Base-by-base conservation (phyloP, 1,140 invertebrate genomes). In the Alviniconcha marisindica region DNA sequence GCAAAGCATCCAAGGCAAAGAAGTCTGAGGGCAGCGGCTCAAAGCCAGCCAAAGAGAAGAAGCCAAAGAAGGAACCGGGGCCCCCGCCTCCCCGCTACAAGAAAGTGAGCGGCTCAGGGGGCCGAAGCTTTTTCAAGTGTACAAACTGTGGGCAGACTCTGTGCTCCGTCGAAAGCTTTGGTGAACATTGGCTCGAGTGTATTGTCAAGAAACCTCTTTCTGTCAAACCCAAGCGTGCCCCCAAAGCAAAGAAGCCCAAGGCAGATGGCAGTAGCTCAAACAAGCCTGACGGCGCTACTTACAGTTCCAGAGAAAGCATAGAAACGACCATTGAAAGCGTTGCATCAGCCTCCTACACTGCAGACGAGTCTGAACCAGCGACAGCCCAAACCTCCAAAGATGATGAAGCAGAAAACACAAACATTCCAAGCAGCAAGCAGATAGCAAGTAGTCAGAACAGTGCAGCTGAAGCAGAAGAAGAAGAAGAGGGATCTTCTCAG, bases 41-140 rank as follows among this genome's bases (percentile, higher is more conserved):
- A 60, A 73, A 60, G 21, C 18, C 5, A 38, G 31, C 18, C 21
- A 76, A 51, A 76, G 15, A 76, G 28, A 40, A 76, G 40, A 51
- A 76, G 21, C 24, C 74, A 31, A 56, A 82, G 66, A 63, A 38
- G n/a, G 24, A 56, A n/a, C 5, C 31, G 10, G 31, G 10, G 31
- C 42, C 36, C 1, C 71, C 78, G 60, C 3, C 33, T 21, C 83
- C 83, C 36, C 44, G 69, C 3, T 86, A 77, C 40, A 54, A 83
- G 33, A 83, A 86, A 56, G 48, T 86, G n/a, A 71, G 80, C 38
- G 83, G 85, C 31, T 86, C 85, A 51, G 71, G 79, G 51, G 85
- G 85, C 5, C 54, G 83, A 31, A 86, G 74, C 38, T 86, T 86
- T 71, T 84, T 82, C 42, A 86, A 83, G 42, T 86, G 85, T 80